Evolutionary conservation across 92 coral and sea anemone genomes (phyloP).

Genomic region (Meandrina meandrites): DNA sequence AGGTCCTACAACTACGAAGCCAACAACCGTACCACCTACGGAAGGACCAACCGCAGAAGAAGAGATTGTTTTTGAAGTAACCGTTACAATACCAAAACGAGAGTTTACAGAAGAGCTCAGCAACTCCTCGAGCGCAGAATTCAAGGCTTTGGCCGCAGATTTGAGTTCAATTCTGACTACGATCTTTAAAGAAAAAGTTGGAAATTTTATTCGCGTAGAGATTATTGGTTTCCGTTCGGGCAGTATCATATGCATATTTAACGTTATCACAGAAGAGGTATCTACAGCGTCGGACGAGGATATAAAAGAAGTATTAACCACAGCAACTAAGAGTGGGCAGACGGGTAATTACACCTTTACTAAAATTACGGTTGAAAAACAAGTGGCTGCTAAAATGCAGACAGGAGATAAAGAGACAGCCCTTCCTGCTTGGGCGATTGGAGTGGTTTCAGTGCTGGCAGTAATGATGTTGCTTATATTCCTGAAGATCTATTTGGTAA

Average conservation of each 20-base stretch:
- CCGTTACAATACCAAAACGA: constrained; percentile 13
- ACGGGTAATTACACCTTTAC: background rate
- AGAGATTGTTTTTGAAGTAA: constrained; percentile 10
- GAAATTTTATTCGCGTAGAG: constrained; percentile 31
- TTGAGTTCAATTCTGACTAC: constrained; percentile 10
- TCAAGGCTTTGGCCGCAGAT: constrained; percentile 9
- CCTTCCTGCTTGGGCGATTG: constrained; percentile 11
- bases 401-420: background rate
- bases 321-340: background rate
- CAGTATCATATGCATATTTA: constrained; percentile 59
- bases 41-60: background rate
- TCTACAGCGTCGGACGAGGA: background rate
- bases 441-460: background rate
- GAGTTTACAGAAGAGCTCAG: constrained; percentile 26
- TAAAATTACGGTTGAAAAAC: background rate
- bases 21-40: background rate
- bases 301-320: background rate
- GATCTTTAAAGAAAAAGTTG: background rate
- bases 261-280: constrained; percentile 18
- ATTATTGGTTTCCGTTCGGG: constrained; percentile 46
- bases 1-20: too few relatives aligned
- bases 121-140: constrained; percentile 19
- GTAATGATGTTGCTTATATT: constrained; percentile 12
- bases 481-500: constrained; percentile 23
- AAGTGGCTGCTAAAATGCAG: background rate